Evolutionary conservation across 2,888 invertebrate species (phyloP).

Genomic region (Drosophila melanosoma): DNA sequence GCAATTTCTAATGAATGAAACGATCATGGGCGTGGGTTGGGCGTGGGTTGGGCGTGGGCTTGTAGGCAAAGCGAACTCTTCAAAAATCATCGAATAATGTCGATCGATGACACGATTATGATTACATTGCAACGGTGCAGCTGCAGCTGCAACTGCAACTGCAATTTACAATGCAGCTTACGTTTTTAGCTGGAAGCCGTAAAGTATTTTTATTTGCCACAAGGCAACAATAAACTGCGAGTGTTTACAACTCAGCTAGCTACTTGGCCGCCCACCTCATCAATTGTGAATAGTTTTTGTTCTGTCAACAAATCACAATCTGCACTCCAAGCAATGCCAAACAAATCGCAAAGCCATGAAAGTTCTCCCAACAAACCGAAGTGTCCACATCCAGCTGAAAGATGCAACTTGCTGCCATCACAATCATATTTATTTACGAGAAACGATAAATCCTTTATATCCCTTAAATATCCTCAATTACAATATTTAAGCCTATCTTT

Average conservation of each 20-base stretch:
- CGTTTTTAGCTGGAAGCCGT: constrained; percentile 16
- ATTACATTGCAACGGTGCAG: constrained; percentile 6
- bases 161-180: constrained; percentile 4
- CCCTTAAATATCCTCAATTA: not conserved
- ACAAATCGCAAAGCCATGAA: constrained; percentile 21
- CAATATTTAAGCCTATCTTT: not conserved
- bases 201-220: constrained; percentile 27
- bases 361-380: constrained; percentile 28
- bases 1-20: constrained; percentile 53
- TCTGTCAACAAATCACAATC: constrained; percentile 41
- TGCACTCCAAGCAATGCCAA: constrained; percentile 20
- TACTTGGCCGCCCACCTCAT: constrained; percentile 8
- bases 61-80: constrained; percentile 26
- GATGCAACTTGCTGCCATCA: constrained; percentile 3
- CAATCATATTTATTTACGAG: constrained; percentile 8
- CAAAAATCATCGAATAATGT: constrained; percentile 55
- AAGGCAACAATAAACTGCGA: constrained; percentile 12
- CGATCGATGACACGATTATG: constrained; percentile 51
- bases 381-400: not conserved
- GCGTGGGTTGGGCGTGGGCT: constrained; percentile 8
- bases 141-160: constrained; percentile 10
- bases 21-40: not conserved
- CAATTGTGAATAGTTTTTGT: constrained; percentile 22
- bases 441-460: not conserved
- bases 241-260: constrained; percentile 16